phyloP scores from a whole-genome alignment of 2,113 vertebrate species.

The Motacilla alba region DNA sequence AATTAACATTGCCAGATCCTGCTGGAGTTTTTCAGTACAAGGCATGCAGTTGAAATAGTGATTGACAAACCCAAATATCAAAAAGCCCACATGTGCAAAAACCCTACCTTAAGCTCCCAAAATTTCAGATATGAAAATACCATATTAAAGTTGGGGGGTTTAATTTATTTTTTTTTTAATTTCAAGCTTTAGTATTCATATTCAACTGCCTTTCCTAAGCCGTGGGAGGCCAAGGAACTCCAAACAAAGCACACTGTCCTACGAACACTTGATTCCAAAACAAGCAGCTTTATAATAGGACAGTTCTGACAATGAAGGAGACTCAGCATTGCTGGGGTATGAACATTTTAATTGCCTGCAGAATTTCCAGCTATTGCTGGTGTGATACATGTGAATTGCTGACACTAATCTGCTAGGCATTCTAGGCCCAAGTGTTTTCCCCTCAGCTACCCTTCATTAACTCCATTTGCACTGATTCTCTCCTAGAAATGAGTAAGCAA shows the following conservation, averaged over 20 bases:
- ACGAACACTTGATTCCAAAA: not conserved
- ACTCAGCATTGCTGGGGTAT: not conserved
- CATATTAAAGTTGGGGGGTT: not conserved
- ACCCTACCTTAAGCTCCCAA: not conserved
- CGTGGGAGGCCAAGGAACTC: not conserved
- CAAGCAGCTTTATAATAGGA: not conserved
- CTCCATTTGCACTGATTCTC: conserved; percentile 19
- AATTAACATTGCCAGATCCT: not conserved
- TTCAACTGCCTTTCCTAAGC: not conserved
- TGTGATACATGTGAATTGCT: not conserved
- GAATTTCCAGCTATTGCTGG: not conserved
- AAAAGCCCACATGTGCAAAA: not conserved
- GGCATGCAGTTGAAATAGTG: not conserved
- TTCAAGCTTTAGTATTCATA: not conserved
- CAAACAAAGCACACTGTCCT: not conserved
- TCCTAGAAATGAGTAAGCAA: conserved; percentile 45
- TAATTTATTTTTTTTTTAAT: not conserved
- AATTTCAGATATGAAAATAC: not conserved
- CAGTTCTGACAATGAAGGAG: not conserved
- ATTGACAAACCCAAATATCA: not conserved
- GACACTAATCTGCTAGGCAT: not conserved
- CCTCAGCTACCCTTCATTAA: conserved; percentile 12
- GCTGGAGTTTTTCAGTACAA: not conserved
- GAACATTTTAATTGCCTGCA: conserved; percentile 4
- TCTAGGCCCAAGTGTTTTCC: not conserved